Evolutionary conservation across 2,113 vertebrate genomes (phyloP).

Genomic region (Sylvia atricapilla): DNA sequence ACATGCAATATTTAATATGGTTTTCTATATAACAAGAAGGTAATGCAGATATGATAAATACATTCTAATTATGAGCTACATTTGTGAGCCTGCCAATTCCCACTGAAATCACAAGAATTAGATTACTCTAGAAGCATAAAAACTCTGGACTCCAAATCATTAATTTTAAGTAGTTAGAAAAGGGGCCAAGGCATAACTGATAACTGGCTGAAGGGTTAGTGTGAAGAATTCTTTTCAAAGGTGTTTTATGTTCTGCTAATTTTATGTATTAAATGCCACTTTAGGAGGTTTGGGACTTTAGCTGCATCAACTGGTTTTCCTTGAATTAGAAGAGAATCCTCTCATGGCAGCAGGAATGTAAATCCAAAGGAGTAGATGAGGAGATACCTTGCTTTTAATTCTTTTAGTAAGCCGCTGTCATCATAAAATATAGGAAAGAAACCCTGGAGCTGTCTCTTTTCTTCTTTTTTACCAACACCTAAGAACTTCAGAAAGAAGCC

Average conservation of each 20-base stretch:
- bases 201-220: not conserved
- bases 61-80: not conserved
- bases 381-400: not conserved
- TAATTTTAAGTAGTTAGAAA: not conserved
- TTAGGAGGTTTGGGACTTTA: not conserved
- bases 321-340: not conserved
- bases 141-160: not conserved
- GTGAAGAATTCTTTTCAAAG: not conserved
- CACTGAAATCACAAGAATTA: not conserved
- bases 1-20: not conserved
- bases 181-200: not conserved
- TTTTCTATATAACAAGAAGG: not conserved
- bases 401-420: not conserved
- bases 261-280: not conserved
- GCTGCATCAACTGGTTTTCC: not conserved
- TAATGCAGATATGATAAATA: not conserved
- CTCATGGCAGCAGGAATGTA: not conserved
- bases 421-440: not conserved
- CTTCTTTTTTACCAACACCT: not conserved
- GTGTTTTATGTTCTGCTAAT: not conserved
- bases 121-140: not conserved
- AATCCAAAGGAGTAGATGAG: not conserved
- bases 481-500: not conserved
- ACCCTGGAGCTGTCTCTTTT: not conserved
- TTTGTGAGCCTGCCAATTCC: not conserved